These are phyloP conservation scores for Tapera naevia DNA, from an alignment of 2,797 vertebrate species.

Conservation along the genomic window DNA sequence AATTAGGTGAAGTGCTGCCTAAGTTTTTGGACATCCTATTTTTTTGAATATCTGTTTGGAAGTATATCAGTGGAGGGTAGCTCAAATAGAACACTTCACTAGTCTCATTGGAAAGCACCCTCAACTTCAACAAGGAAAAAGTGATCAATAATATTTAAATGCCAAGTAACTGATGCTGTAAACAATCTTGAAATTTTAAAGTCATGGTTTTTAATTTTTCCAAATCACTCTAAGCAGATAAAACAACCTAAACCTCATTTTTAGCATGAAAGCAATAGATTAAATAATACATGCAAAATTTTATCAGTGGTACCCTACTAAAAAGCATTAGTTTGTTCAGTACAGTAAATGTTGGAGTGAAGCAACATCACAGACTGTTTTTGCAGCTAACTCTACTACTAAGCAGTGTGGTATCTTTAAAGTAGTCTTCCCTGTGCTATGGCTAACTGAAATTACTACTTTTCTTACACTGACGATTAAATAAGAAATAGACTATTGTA, in stretches of 20 bases:
- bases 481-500: background rate
- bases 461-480: background rate
- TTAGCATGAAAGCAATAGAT: background rate
- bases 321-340: background rate
- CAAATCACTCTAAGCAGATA: background rate
- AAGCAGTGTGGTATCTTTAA: background rate
- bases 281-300: background rate
- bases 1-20: background rate
- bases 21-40: fast-evolving
- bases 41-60: background rate
- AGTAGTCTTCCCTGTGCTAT: background rate
- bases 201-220: background rate
- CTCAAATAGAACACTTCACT: background rate
- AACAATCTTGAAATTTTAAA: background rate
- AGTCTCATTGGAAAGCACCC: background rate
- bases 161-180: background rate
- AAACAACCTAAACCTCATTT: background rate
- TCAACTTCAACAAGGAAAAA: background rate
- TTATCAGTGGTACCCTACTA: background rate
- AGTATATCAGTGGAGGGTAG: background rate
- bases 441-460: background rate
- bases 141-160: background rate
- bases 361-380: background rate
- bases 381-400: background rate
- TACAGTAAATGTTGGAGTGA: background rate